Percentiles rank a stretch among this genome's conserved stretches.
Conservation (phyloP, 2,797 vertebrate species). For the Cossypha polioptera region DNA sequence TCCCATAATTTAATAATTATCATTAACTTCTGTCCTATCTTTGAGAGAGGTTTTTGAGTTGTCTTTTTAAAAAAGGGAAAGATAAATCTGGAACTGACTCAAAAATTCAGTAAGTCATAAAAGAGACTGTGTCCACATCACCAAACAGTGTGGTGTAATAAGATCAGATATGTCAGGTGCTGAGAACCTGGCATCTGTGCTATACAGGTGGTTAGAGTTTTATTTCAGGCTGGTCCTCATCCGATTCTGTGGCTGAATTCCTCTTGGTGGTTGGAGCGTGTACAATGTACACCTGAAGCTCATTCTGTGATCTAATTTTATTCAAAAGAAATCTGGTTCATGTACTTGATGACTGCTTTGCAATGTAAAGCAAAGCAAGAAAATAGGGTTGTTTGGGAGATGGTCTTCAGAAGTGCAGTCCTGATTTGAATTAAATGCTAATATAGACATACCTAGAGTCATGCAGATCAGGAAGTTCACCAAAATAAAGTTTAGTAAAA, state of each 20-base stretch:
- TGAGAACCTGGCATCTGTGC: not conserved
- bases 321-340: not conserved
- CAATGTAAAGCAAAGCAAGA: constrained; percentile 11
- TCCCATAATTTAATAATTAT: not conserved
- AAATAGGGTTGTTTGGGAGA: not conserved
- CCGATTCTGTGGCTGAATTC: not conserved
- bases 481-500: not conserved
- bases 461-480: not conserved
- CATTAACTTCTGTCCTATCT: not conserved
- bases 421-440: not conserved
- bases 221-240: not conserved
- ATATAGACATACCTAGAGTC: not conserved
- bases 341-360: not conserved
- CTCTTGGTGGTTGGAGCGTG: not conserved
- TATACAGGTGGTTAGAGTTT: not conserved
- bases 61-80: not conserved
- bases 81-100: not conserved
- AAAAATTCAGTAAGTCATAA: not conserved
- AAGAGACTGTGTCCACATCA: not conserved
- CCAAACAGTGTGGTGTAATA: not conserved
- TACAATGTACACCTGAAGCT: not conserved
- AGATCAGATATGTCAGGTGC: not conserved
- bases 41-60: not conserved
- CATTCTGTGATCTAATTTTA: not conserved
- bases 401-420: not conserved